phyloP scores from a whole-genome alignment of 2,888 invertebrate species.

The Acronicta alni region DNA sequence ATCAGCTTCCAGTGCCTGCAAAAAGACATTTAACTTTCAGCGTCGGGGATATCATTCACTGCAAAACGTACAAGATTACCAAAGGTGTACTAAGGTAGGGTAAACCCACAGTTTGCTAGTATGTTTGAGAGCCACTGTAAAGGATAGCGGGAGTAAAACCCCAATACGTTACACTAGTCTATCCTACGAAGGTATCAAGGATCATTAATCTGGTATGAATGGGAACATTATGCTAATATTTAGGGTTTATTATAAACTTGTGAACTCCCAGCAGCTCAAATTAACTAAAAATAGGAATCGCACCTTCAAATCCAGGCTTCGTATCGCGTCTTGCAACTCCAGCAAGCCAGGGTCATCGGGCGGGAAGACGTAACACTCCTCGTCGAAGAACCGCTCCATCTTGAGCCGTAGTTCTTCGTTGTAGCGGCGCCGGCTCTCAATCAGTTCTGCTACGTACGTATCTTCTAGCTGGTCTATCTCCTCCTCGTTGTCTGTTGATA shows the following conservation, averaged over 20 bases:
- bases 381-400: constrained; percentile 76
- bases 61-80: no score
- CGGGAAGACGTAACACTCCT: constrained; percentile 76
- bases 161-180: no score
- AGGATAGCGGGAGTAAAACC: no score
- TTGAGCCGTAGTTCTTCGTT: constrained; percentile 71
- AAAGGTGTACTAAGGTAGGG: no score
- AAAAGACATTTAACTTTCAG: constrained; percentile 16
- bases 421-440: constrained; percentile 51
- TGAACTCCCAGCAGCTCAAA: no score
- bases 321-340: constrained; percentile 73
- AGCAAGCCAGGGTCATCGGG: constrained; percentile 75
- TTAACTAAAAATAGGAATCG: neutral
- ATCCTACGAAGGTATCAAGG: no score
- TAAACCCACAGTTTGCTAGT: no score
- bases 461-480: constrained; percentile 52
- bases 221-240: no score
- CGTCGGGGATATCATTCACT: neutral
- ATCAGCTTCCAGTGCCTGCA: constrained; percentile 63
- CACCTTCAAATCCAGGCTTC: constrained; percentile 66
- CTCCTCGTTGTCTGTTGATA: constrained; percentile 53
- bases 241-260: no score
- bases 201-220: no score
- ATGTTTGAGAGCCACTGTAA: no score
- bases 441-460: constrained; percentile 45